Percentiles rank a stretch among this genome's conserved stretches.
Evolutionary conservation across 2,113 vertebrate species (phyloP).

Genomic region (Euleptes europaea): DNA sequence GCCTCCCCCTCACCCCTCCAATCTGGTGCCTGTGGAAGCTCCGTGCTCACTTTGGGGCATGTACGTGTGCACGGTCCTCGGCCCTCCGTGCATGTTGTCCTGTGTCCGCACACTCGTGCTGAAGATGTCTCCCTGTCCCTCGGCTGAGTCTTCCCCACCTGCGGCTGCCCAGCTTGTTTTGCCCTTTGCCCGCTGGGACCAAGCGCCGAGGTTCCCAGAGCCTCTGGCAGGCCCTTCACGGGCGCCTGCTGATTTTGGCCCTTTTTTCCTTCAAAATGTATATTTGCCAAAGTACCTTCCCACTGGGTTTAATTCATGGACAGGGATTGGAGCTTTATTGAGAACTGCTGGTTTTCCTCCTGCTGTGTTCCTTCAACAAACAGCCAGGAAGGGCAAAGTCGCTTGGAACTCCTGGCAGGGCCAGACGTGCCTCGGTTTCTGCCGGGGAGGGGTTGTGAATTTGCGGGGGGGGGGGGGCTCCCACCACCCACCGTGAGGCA

Average conservation of each 20-base stretch:
- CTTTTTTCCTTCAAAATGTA: not conserved
- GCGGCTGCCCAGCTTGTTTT: not conserved
- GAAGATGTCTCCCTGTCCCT: no score
- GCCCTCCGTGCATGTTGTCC: no score
- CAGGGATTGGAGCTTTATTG: no score
- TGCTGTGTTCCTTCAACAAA: not conserved
- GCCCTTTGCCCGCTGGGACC: not conserved
- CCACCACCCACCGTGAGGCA: not conserved
- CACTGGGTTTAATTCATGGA: no score
- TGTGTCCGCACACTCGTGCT: no score
- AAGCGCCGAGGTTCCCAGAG: not conserved
- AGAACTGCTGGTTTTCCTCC: not conserved
- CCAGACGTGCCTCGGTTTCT: not conserved
- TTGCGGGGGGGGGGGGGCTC: no score
- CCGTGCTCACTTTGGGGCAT: no score
- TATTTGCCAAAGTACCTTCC: no score
- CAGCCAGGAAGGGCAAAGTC: not conserved
- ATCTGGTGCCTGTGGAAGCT: no score
- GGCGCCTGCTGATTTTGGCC: not conserved
- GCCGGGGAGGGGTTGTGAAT: accelerated
- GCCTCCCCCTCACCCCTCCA: no score
- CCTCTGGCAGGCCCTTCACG: not conserved
- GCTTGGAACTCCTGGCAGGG: accelerated
- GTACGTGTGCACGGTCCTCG: no score
- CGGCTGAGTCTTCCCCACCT: not conserved